A percentile compares a stretch with the other conserved stretches of the same genome.
phyloP scores from a whole-genome alignment of 2,113 vertebrate species.

The Herpetotheres cachinnans region DNA sequence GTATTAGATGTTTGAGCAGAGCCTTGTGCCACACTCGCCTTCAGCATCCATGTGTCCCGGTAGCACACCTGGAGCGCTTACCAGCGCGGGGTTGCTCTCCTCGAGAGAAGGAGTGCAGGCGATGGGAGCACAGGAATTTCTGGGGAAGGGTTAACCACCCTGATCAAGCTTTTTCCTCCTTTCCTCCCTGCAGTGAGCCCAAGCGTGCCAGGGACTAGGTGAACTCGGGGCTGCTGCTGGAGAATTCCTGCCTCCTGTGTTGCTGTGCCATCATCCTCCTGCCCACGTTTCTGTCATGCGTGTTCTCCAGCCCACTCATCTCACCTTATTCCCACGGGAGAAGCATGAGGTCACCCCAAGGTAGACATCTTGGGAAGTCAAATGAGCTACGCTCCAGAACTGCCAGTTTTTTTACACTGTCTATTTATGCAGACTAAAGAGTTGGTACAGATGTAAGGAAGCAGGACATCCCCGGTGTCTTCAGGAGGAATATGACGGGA shows the following conservation, averaged over 20 bases:
- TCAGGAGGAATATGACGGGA: background rate
- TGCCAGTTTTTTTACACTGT: background rate
- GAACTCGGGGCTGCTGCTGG: background rate
- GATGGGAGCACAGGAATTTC: background rate
- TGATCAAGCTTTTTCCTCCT: background rate
- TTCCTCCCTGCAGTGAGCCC: background rate
- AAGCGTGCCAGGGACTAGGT: background rate
- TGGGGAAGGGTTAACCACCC: background rate
- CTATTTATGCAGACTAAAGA: background rate
- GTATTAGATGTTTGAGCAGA: background rate
- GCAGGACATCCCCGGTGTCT: background rate
- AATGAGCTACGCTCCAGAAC: background rate
- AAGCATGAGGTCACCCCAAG: background rate
- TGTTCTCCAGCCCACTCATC: background rate
- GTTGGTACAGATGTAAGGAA: background rate
- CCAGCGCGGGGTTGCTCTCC: background rate
- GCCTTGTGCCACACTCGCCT: background rate
- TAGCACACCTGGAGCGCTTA: background rate
- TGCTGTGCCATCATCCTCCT: background rate
- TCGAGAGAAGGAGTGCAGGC: background rate
- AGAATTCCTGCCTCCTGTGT: background rate
- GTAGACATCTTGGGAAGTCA: background rate
- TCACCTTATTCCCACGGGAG: background rate
- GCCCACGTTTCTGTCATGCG: background rate
- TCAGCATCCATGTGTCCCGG: background rate